Evolutionary conservation across 2,113 vertebrate genomes (phyloP).

Genomic region (Todiramphus saurophagus): DNA sequence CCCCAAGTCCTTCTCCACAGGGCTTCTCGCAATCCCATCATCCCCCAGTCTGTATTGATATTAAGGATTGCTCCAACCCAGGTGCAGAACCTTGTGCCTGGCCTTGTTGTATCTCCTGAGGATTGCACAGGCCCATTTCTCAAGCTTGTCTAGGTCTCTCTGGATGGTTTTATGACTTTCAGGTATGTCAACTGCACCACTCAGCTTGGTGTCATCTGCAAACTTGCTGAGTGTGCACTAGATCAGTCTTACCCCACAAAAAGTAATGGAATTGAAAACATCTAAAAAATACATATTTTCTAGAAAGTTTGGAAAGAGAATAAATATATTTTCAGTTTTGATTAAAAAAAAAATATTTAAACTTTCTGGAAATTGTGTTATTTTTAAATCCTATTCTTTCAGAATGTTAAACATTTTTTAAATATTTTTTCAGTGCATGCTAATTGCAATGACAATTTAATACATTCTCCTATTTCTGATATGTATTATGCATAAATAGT

Average conservation of each 20-base stretch:
- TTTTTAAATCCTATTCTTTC: not conserved
- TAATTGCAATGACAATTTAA: not conserved
- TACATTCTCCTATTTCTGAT: not conserved
- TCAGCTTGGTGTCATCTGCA: too few species aligned
- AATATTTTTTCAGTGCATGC: not conserved
- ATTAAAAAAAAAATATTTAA: not conserved
- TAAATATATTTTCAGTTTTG: accelerated
- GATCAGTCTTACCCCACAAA: not conserved
- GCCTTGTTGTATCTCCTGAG: too few species aligned
- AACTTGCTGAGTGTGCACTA: too few species aligned
- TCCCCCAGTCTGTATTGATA: too few species aligned
- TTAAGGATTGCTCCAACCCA: too few species aligned
- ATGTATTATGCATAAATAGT: not conserved
- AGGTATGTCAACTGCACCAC: too few species aligned
- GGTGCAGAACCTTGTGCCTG: too few species aligned
- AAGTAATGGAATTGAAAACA: not conserved
- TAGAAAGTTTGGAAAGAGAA: not conserved
- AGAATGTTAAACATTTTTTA: not conserved
- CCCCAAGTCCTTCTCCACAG: too few species aligned
- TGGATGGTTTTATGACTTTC: too few species aligned
- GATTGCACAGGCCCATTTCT: too few species aligned
- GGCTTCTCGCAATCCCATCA: too few species aligned
- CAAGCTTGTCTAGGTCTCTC: too few species aligned
- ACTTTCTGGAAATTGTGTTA: not conserved
- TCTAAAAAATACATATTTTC: not conserved